These are phyloP conservation scores for Solenopsis fugax DNA, from an alignment of 1,140 invertebrate species.

Conservation along the genomic window DNA sequence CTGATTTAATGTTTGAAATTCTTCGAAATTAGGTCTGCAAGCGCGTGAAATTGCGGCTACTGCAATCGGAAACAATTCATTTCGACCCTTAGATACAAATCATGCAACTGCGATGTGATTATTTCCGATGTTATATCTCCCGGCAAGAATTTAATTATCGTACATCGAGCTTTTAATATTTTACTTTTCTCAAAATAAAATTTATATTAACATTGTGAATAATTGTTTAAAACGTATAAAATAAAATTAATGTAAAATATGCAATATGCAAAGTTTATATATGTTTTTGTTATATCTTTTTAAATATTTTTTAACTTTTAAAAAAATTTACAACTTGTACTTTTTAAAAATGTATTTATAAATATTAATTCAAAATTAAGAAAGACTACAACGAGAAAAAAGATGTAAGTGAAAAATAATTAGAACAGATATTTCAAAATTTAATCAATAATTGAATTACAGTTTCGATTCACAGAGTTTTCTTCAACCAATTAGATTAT, in stretches of 20 bases:
- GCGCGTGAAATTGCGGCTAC: not conserved
- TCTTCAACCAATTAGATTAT: too few species aligned
- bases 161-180: not conserved
- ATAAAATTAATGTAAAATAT: not conserved
- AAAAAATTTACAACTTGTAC: too few species aligned
- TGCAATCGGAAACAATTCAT: conserved; percentile 20
- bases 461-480: too few species aligned
- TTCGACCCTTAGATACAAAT: not conserved
- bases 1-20: not conserved
- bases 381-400: too few species aligned
- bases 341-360: too few species aligned
- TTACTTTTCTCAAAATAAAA: not conserved
- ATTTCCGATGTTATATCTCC: not conserved
- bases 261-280: not conserved
- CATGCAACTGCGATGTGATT: not conserved
- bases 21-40: not conserved
- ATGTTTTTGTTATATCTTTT: too few species aligned
- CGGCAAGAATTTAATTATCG: conserved; percentile 1
- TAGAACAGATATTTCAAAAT: too few species aligned
- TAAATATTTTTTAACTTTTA: too few species aligned
- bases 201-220: not conserved
- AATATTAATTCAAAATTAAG: too few species aligned
- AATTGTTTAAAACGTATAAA: not conserved
- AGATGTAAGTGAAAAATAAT: too few species aligned
- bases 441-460: too few species aligned